These are phyloP conservation scores for Motacilla alba DNA, from an alignment of 2,113 vertebrate genomes.

Conservation along the genomic window DNA sequence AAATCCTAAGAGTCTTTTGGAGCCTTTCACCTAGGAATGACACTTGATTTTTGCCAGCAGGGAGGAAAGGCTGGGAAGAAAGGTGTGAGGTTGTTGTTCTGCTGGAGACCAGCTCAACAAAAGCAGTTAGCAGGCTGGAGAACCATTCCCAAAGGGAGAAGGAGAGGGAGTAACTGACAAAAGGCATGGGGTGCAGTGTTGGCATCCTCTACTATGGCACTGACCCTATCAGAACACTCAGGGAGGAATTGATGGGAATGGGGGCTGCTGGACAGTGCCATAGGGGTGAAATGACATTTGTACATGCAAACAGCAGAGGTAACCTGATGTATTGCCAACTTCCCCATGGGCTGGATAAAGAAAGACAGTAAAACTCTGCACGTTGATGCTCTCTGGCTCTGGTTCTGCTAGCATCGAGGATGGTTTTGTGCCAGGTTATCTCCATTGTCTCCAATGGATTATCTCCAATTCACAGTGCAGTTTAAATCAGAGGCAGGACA, in stretches of 20 bases:
- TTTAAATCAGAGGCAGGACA: slow-evolving; percentile 18
- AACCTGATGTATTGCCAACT: background rate
- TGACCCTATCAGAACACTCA: background rate
- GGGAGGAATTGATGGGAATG: background rate
- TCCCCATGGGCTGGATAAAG: background rate
- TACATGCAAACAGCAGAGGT: background rate
- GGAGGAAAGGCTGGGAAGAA: background rate
- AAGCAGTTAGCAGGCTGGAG: background rate
- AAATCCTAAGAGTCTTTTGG: background rate
- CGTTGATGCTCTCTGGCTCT: background rate
- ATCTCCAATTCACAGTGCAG: slow-evolving; percentile 3
- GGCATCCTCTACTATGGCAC: background rate
- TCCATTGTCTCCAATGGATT: background rate
- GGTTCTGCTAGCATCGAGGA: background rate
- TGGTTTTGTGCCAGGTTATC: slow-evolving; percentile 35
- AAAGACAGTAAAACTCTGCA: background rate
- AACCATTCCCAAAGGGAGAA: background rate
- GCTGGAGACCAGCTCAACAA: background rate
- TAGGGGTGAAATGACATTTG: background rate
- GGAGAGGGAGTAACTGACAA: background rate
- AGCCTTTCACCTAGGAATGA: background rate
- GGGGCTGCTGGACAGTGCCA: background rate
- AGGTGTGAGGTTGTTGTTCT: background rate
- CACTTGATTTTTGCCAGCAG: background rate
- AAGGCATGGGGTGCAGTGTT: background rate